These are phyloP conservation scores for Sebastes goodei DNA, from an alignment of 2,797 vertebrate species.

Conservation along the genomic window DNA sequence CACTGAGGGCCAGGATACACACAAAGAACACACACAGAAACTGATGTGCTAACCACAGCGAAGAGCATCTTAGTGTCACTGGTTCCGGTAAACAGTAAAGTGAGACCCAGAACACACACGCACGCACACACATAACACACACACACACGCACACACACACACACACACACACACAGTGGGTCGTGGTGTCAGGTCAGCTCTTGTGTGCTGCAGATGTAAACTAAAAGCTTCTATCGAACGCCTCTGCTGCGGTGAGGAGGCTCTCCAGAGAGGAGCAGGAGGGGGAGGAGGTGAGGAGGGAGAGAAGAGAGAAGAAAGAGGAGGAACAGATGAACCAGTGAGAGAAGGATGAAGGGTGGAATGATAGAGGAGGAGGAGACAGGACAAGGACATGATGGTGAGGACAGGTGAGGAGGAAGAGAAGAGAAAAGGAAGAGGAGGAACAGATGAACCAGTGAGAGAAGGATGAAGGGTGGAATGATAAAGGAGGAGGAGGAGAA, in stretches of 20 bases:
- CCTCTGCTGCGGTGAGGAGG: constrained; percentile 58
- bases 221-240: constrained; percentile 82
- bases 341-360: background rate
- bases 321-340: background rate
- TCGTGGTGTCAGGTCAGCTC: constrained; percentile 69
- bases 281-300: background rate
- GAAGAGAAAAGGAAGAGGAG: background rate
- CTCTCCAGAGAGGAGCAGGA: constrained; percentile 14
- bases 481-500: background rate
- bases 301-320: background rate
- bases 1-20: too few species aligned
- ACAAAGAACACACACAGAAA: background rate
- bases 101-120: constrained; percentile 26
- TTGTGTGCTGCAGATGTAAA: constrained; percentile 82
- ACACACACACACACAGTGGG: background rate
- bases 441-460: background rate
- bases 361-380: background rate
- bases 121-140: background rate
- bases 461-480: background rate
- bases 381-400: background rate
- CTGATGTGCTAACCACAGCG: constrained; percentile 52
- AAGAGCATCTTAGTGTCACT: constrained; percentile 48
- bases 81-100: constrained; percentile 71
- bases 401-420: background rate
- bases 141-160: background rate